Percentiles rank a stretch among this genome's conserved stretches.
phyloP scores from a whole-genome alignment of 2,113 vertebrate species.

The Malurus alboscapulatus region DNA sequence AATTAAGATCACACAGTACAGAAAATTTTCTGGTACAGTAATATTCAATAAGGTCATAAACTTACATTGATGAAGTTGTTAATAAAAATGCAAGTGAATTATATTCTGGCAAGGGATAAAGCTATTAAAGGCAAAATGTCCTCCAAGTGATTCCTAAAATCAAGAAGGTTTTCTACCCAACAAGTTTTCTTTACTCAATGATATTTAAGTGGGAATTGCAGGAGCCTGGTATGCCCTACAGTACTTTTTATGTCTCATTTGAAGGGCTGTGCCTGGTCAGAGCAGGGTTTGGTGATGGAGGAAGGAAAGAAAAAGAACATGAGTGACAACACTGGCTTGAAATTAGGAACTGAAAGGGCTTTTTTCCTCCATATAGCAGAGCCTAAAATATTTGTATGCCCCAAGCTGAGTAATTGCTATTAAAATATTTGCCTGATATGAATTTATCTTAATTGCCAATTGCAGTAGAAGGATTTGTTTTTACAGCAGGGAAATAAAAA shows the following conservation, averaged over 20 bases:
- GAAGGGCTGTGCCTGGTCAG: neutral
- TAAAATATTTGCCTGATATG: neutral
- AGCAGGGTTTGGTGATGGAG: neutral
- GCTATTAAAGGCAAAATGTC: conserved; percentile 55
- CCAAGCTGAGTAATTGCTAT: neutral
- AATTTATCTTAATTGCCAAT: neutral
- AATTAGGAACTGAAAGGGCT: neutral
- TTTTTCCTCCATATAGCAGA: neutral
- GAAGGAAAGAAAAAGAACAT: neutral
- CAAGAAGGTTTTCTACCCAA: conserved; percentile 54
- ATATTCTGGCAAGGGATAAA: conserved; percentile 35
- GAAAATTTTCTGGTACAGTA: neutral
- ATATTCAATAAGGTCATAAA: conserved; percentile 49
- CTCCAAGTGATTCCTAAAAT: conserved; percentile 48
- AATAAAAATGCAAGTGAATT: conserved; percentile 62
- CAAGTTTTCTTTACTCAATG: conserved; percentile 28
- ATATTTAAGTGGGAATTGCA: conserved; percentile 42
- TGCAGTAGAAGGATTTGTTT: neutral
- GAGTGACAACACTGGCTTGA: neutral
- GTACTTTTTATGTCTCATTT: neutral
- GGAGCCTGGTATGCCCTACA: neutral
- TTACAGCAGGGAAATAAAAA: neutral
- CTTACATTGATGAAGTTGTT: conserved; percentile 49
- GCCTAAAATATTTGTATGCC: neutral
- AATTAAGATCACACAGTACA: neutral